phyloP scores from a whole-genome alignment of 2,888 invertebrate genomes.

The Apoderus coryli region DNA sequence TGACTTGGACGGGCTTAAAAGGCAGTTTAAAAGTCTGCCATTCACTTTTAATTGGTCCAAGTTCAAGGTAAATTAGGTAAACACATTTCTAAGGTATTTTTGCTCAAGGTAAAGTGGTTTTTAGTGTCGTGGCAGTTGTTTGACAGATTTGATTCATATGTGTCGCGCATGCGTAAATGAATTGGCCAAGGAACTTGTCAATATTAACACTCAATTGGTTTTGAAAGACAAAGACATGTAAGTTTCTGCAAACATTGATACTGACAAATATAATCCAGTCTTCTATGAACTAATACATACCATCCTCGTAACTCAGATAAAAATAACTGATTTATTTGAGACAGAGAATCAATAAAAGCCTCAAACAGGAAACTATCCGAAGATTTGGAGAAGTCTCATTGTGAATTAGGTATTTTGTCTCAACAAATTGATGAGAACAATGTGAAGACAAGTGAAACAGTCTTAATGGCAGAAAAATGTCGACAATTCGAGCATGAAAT shows the following conservation, averaged over 20 bases:
- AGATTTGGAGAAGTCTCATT: slow-evolving; percentile 17
- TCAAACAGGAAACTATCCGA: slow-evolving; percentile 21
- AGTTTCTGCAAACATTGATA: slow-evolving; percentile 9
- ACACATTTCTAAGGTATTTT: no score
- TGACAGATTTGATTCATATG: slow-evolving; percentile 23
- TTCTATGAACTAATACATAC: no score
- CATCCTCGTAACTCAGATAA: no score
- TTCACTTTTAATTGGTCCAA: slow-evolving; percentile 14
- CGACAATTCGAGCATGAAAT: slow-evolving; percentile 16
- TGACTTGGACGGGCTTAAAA: slow-evolving; percentile 22
- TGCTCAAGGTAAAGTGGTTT: slow-evolving; percentile 12
- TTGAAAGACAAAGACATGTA: slow-evolving; percentile 24
- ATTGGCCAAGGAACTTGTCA: slow-evolving; percentile 20
- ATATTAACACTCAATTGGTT: slow-evolving; percentile 16
- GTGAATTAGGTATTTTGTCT: no score
- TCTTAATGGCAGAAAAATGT: slow-evolving; percentile 15
- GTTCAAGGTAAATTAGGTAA: slow-evolving; percentile 16
- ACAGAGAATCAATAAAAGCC: slow-evolving; percentile 18
- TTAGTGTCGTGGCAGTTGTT: slow-evolving; percentile 19
- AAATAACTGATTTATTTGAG: no score
- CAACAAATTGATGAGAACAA: slow-evolving; percentile 15
- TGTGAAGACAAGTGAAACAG: slow-evolving; percentile 7
- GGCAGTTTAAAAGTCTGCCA: slow-evolving; percentile 19
- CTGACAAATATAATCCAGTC: slow-evolving; percentile 4
- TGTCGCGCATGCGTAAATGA: slow-evolving; percentile 23